Evolutionary conservation across 2,888 invertebrate species (phyloP), one percentile per base, ranked within the genome.

Genomic region (Cryptops parisi): DNA sequence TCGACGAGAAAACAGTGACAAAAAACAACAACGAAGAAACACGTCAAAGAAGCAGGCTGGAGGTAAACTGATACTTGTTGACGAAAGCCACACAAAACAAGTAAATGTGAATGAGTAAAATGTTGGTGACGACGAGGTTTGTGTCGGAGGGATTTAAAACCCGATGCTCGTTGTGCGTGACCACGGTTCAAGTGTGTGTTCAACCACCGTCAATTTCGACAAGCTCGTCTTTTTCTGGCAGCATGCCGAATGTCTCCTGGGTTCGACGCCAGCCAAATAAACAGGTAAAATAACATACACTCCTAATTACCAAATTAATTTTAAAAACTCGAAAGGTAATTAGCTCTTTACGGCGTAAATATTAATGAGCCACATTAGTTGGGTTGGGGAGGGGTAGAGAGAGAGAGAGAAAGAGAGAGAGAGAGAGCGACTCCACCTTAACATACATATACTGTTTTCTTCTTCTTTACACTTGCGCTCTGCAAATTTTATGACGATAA

Each of bases 331-430:
- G 9, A 41, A 17, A 41, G 43, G 43, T 41, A 41, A 41, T 41
- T 19, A 41, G 43, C 43, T 41, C 6, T 41, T 33, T 33, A 33
- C 33, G 19, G 43, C 17, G 43, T 41, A 12, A 41, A n/a, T 41
- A 41, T 41, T 41, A 41, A 41, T 41, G 43, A 41, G 43, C 15
- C 33, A 33, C 33, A 33, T 33, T 33, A 33, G 33, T 33, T 33
- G 33, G 33, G 33, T 33, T 9, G 6, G 33, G 33, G 33, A 15
- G 15, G 33, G 33, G 33, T 6, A 15, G 33, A 15, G 33, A 15
- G 33, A 33, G 33, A 33, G 9, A 33, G 33, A 9, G 33, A 15
- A 15, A 9, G 33, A 9, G 6, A 33, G 33, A 33, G 33, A 33
- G 33, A 15, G 33, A 33, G 33, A 33, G 9, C 9, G 33, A 9